phyloP scores from a whole-genome alignment of 2,113 vertebrate species.

The Heptranchias perlo region DNA sequence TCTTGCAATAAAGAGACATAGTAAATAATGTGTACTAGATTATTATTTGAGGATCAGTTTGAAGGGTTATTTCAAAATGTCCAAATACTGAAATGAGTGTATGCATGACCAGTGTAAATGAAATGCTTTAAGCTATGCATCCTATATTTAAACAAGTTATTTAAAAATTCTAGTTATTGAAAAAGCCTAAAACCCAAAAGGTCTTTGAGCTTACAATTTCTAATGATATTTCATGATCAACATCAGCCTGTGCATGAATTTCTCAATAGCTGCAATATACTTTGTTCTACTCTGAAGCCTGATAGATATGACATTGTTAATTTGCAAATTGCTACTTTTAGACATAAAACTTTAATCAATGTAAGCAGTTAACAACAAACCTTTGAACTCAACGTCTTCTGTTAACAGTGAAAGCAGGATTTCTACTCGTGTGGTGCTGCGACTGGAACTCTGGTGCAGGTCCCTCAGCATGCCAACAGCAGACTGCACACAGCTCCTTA shows the following conservation, averaged over 20 bases:
- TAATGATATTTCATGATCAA: background rate
- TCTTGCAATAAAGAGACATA: background rate
- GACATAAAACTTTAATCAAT: background rate
- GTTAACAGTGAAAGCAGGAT: slow-evolving; percentile 73
- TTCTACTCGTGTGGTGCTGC: slow-evolving; percentile 69
- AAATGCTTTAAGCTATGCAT: background rate
- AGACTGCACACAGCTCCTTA: slow-evolving; percentile 81
- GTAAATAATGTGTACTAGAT: background rate
- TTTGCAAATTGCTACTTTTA: background rate
- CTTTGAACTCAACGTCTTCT: slow-evolving; percentile 53
- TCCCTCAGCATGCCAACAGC: slow-evolving; percentile 83
- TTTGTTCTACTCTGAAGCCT: background rate
- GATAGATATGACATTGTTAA: background rate
- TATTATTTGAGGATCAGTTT: background rate
- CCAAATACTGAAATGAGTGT: background rate
- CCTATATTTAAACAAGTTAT: background rate
- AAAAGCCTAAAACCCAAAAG: background rate
- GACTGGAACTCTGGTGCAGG: slow-evolving; percentile 52
- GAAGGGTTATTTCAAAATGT: background rate
- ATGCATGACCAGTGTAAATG: background rate
- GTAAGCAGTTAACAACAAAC: slow-evolving; percentile 46
- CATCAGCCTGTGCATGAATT: background rate
- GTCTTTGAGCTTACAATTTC: background rate
- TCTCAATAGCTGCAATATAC: background rate
- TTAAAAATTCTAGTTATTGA: background rate